Evolutionary conservation across 1,140 invertebrate genomes (phyloP).

Genomic region (Carcinoscorpius rotundicauda): DNA sequence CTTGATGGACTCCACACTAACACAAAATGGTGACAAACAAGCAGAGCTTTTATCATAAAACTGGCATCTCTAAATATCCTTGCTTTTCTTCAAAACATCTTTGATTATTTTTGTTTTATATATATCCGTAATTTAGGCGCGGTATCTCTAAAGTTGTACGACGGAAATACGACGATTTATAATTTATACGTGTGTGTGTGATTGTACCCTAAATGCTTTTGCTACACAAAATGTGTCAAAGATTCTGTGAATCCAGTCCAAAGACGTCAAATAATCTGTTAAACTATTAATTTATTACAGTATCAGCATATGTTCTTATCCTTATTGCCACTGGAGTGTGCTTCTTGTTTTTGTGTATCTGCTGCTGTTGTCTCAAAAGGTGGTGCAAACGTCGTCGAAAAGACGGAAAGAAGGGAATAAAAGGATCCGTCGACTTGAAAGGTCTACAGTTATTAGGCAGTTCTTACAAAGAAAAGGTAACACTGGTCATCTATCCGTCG

Average conservation of each 20-base stretch:
- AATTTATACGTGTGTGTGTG: not conserved
- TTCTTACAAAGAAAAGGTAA: slow-evolving; percentile 90
- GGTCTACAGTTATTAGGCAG: slow-evolving; percentile 88
- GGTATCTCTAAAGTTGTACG: not conserved
- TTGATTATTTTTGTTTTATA: not conserved
- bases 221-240: not conserved
- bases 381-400: slow-evolving; percentile 90
- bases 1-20: too few species aligned
- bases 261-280: not conserved
- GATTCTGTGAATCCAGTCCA: not conserved
- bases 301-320: slow-evolving; percentile 57
- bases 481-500: too few species aligned
- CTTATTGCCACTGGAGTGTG: slow-evolving; percentile 53
- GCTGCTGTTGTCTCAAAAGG: slow-evolving; percentile 86
- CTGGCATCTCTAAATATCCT: too few species aligned
- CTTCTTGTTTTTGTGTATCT: slow-evolving; percentile 69
- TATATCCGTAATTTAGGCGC: not conserved
- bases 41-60: too few species aligned
- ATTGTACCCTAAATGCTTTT: not conserved
- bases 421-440: slow-evolving; percentile 88
- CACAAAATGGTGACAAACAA: too few species aligned
- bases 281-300: slow-evolving; percentile 6
- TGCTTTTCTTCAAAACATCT: too few species aligned
- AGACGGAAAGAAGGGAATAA: slow-evolving; percentile 90
- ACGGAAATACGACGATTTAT: not conserved